Evolutionary conservation across 1,140 invertebrate species (phyloP).

Genomic region (Trichomalopsis sarcophagae): DNA sequence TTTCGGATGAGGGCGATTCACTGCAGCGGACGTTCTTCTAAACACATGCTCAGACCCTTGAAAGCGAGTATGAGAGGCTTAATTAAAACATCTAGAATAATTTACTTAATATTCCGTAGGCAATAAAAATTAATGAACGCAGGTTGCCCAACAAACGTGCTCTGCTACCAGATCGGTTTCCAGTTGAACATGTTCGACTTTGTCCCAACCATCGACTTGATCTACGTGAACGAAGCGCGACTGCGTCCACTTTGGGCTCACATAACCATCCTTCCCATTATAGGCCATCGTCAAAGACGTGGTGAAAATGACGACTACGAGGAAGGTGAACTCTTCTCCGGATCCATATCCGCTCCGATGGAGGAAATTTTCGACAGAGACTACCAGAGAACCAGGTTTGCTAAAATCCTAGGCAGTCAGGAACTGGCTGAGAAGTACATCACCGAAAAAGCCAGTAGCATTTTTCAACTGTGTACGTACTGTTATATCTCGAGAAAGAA

Average conservation of each 20-base stretch:
- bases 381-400: not conserved
- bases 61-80: not conserved
- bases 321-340: not conserved
- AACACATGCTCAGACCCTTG: not conserved
- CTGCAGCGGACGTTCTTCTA: not conserved
- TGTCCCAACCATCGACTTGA: not conserved
- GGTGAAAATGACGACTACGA: not conserved
- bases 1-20: not conserved
- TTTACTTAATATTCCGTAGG: no score
- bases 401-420: not conserved
- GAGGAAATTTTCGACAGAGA: not conserved
- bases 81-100: no score
- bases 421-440: not conserved
- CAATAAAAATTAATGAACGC: no score
- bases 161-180: not conserved
- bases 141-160: constrained; percentile 6
- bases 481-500: not conserved
- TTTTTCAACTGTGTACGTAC: not conserved
- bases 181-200: constrained; percentile 19
- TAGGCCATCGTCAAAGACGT: not conserved
- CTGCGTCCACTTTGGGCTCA: constrained; percentile 10
- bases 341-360: not conserved
- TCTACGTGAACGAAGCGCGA: not conserved
- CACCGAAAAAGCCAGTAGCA: not conserved
- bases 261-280: not conserved